Evolutionary conservation across 2,888 invertebrate genomes (phyloP).

Genomic region (Sphinx pinastri): DNA sequence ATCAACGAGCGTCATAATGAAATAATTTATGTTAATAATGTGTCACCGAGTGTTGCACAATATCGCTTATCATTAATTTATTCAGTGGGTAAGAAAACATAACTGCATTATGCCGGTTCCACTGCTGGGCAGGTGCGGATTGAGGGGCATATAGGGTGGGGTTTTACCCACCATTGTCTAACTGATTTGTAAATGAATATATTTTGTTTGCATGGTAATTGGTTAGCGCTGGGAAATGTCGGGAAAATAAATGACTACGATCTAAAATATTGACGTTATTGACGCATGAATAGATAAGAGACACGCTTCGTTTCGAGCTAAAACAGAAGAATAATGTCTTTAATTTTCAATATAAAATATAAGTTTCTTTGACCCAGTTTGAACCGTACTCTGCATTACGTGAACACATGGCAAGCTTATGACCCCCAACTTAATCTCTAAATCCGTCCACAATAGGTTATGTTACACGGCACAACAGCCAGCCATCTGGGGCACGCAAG

Average conservation of each 20-base stretch:
- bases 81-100: conserved; percentile 11
- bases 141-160: not conserved
- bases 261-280: no score
- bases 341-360: no score
- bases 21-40: conserved; percentile 33
- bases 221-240: no score
- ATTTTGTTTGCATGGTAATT: no score
- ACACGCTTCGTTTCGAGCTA: no score
- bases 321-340: no score
- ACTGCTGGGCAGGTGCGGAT: not conserved
- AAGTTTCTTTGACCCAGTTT: no score
- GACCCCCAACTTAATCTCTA: not conserved
- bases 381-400: no score
- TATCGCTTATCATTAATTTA: conserved; percentile 32
- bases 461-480: conserved; percentile 3
- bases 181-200: not conserved
- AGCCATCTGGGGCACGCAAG: conserved; percentile 15
- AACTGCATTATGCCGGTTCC: conserved; percentile 20
- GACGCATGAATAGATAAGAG: no score
- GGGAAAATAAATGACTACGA: no score
- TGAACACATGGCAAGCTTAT: not conserved
- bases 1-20: conserved; percentile 35
- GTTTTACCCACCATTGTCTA: not conserved
- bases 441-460: conserved; percentile 5
- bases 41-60: conserved; percentile 25